Evolutionary conservation across 2,113 vertebrate species (phyloP), one percentile per base, ranked within the genome.

Genomic region (Gorsachius goisagi): DNA sequence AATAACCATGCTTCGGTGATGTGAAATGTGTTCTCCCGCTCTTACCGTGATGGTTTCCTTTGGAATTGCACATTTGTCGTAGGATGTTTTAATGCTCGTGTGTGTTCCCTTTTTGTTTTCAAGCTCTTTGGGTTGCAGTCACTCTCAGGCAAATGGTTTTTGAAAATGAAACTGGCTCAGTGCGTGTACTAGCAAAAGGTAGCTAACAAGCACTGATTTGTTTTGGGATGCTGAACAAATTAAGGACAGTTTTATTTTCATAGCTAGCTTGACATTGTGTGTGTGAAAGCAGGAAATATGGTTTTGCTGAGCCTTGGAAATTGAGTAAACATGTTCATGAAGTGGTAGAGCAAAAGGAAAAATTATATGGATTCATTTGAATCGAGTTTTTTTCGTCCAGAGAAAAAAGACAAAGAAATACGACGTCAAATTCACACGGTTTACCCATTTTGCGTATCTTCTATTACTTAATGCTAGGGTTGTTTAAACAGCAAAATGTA

Each of bases 11-110:
- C 88, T 88, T 89, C 9, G 26, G 26, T 85, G 87, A 77, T 81
- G 74, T 94, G 95, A 97, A 94, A 91, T 96, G 66, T 13, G 28
- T 96, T 92, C 64, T 86, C 86, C 95, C 77, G 41, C 71, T 95
- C 86, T 93, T 77, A 66, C 89, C 74, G 16, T 92, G 81, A 83
- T 35, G 71, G 63, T 96, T 98, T 96, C 68, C 87, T 95, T 94
- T 89, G 27, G 49, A 90, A 80, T 85, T 93, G 88, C 88, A 7
- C 64, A 78, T 84, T 95, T 75, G 20, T 68, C 3, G 1, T 71
- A 83, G 82, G 74, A 90, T 84, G 58, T 85, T 85, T 82, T 67
- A 77, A 75, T 88, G 80, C 88, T 92, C 2, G 1, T n/a, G 73
- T 64, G 63, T 74, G 72, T 93, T 95, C 63, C 16, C 8, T 22